Conservation (phyloP, 2,113 vertebrate species). For the Microcebus lehilahytsara region DNA sequence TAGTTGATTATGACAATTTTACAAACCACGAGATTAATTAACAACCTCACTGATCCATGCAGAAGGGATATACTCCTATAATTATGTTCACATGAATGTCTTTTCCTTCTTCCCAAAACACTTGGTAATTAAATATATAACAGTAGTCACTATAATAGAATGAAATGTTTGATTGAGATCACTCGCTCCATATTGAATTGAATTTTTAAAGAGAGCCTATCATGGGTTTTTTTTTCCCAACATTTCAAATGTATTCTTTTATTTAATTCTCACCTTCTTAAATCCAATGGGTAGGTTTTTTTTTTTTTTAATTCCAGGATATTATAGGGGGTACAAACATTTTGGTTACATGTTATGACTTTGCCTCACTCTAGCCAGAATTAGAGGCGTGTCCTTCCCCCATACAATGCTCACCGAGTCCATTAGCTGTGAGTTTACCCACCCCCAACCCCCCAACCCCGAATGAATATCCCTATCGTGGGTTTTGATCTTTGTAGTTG, state of each 20-base stretch:
- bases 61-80: slow-evolving; percentile 57
- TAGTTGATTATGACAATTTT: slow-evolving; percentile 71
- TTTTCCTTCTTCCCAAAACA: slow-evolving; percentile 59
- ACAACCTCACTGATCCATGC: slow-evolving; percentile 61
- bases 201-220: not conserved
- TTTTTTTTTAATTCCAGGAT: too few species aligned
- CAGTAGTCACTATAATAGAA: slow-evolving; percentile 45
- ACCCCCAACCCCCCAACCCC: too few species aligned
- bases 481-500: not conserved
- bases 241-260: too few species aligned
- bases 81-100: slow-evolving; percentile 46
- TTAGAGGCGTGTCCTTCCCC: too few species aligned
- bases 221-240: not conserved
- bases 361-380: too few species aligned
- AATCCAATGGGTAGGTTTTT: too few species aligned
- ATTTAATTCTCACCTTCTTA: too few species aligned
- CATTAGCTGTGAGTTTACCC: too few species aligned
- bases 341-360: too few species aligned
- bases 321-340: too few species aligned
- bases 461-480: not conserved
- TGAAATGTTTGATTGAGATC: slow-evolving; percentile 11
- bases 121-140: not conserved
- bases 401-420: too few species aligned
- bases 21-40: slow-evolving; percentile 72
- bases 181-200: slow-evolving; percentile 5